These are phyloP conservation scores for Lycocorax pyrrhopterus DNA, from an alignment of 2,113 vertebrate genomes.

Conservation along the genomic window DNA sequence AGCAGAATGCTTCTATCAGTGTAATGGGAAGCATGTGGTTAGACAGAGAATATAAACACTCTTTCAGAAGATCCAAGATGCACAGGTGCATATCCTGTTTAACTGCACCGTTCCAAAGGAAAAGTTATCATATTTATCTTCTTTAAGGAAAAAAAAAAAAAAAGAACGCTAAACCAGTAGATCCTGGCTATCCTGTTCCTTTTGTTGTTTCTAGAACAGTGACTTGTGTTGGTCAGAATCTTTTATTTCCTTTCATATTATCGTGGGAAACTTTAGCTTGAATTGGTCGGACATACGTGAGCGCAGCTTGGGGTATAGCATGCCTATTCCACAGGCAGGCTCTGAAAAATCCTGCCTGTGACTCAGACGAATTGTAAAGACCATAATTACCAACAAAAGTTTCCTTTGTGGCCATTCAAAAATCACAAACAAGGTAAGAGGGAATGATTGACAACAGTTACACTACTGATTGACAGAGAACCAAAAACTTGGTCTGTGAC, in stretches of 20 bases:
- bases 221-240: conserved; percentile 31
- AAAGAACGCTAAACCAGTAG: background rate
- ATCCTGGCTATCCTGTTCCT: background rate
- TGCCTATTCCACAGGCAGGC: conserved; percentile 7
- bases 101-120: background rate
- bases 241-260: conserved; percentile 43
- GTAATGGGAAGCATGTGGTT: background rate
- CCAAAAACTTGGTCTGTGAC: conserved; percentile 31
- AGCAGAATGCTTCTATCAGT: background rate
- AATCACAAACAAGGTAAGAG: conserved; percentile 30
- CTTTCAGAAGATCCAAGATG: background rate
- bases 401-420: conserved; percentile 53
- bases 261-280: conserved; percentile 53
- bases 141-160: background rate
- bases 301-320: conserved; percentile 23
- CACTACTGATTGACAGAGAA: conserved; percentile 31
- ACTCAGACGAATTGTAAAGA: conserved; percentile 19
- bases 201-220: conserved; percentile 39
- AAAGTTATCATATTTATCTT: background rate
- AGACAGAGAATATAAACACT: background rate
- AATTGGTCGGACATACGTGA: conserved; percentile 21
- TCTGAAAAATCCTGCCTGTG: conserved; percentile 46
- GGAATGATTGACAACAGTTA: conserved; percentile 41
- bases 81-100: background rate
- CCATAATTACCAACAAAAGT: conserved; percentile 34